phyloP scores from a whole-genome alignment of 2,888 invertebrate genomes.

The Dicroscelio sp. region DNA sequence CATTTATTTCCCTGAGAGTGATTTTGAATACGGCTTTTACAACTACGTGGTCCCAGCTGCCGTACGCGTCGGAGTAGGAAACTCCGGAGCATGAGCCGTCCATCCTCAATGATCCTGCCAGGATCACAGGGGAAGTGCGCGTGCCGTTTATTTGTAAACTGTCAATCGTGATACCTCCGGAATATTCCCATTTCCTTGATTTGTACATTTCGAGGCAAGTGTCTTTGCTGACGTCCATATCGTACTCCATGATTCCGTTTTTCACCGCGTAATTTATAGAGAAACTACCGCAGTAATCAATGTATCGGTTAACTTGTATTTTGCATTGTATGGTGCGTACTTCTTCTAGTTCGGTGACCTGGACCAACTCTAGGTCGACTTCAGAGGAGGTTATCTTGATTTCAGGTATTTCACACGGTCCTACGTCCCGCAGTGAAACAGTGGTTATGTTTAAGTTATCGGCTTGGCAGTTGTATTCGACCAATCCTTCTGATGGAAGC shows the following conservation, averaged over 20 bases:
- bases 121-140: not conserved
- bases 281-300: not conserved
- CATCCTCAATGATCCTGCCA: not conserved
- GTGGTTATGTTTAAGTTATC: not conserved
- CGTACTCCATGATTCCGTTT: constrained; percentile 18
- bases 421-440: not conserved
- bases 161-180: not conserved
- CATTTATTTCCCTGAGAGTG: not conserved
- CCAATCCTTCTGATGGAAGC: no score
- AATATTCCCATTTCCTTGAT: not conserved
- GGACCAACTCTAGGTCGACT: constrained; percentile 3
- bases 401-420: not conserved
- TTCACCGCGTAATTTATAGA: not conserved
- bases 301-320: not conserved
- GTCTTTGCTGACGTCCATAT: not conserved
- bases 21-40: not conserved
- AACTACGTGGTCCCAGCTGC: constrained; percentile 20
- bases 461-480: constrained; percentile 13
- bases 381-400: not conserved
- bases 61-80: constrained; percentile 1
- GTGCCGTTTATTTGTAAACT: not conserved
- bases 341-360: not conserved
- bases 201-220: not conserved
- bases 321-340: not conserved
- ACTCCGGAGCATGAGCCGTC: constrained; percentile 2